Base-by-base conservation (phyloP, 1,140 invertebrate genomes). In the Octopus bimaculoides region DNA sequence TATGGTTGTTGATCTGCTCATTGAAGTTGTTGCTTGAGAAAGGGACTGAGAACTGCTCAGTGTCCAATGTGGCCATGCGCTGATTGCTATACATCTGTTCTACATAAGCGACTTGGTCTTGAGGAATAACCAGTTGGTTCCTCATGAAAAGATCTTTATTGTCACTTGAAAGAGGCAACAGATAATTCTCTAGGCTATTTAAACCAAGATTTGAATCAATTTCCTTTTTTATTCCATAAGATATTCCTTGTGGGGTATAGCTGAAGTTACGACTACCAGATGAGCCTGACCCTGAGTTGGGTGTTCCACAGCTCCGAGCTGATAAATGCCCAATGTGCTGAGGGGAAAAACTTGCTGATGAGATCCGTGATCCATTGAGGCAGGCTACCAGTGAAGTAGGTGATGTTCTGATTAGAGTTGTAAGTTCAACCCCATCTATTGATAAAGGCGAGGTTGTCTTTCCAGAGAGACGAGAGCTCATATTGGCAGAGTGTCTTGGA, bases 341-440 rank as follows among this genome's bases (percentile, higher is more conserved):
- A 52, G 85, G 83, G 26, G 84, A 86, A 5, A 83, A 84, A 75
- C 83, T 86, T 10, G 86, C 83, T 41, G 85, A 85, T 6, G 86
- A 86, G 17, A 82, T 96, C 86, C 95, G 96, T 8, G 95, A 92
- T 0, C 95, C 96, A 5, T 95, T 96, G 85, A 97, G 95, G 75
- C 97, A 94, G n/a, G 95, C 95, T 52, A 94, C 94, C 79, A 98
- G 90, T 61, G 96, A 97, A 83, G 96, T 97, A 0, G 97, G 97
- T 14, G 96, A 98, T 84, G 97, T 96, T 81, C 97, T 93, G 84
- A 98, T 98, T 92, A 98, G 95, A 66, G 96, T 96, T 86, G 96
- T 96, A 86, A 89, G 81, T 89, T 98, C 96, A 86, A 98, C 93
- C 12, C 95, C 95, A 88, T 98, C 96, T 4, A 88, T 86, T 0